A percentile compares a stretch with the other conserved stretches of the same genome.
phyloP scores from a whole-genome alignment of 2,888 invertebrate genomes.

The Mallateleia sp. region DNA sequence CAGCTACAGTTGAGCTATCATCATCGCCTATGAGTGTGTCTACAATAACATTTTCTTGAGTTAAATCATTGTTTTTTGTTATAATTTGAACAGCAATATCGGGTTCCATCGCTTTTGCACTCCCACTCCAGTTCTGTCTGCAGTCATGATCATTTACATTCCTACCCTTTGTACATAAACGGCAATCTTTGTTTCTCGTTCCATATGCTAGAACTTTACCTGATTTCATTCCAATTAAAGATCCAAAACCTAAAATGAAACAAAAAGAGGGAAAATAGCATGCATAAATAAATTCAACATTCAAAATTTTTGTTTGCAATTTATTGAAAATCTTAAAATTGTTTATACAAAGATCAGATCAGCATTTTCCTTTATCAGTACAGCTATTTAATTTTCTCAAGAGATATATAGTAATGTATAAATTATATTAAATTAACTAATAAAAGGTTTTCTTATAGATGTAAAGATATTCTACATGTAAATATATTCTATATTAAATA shows the following conservation, averaged over 20 bases:
- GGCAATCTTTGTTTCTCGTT: neutral
- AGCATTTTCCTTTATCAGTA: too few relatives aligned
- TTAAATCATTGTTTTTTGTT: neutral
- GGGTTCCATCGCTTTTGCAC: slow-evolving; percentile 15
- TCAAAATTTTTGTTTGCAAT: too few relatives aligned
- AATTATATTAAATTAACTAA: too few relatives aligned
- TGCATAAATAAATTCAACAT: too few relatives aligned
- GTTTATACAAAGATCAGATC: too few relatives aligned
- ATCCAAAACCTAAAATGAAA: slow-evolving; percentile 7
- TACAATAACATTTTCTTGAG: slow-evolving; percentile 28
- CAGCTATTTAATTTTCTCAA: too few relatives aligned
- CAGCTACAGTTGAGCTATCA: slow-evolving; percentile 70
- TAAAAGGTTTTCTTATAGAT: too few relatives aligned
- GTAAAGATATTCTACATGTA: too few relatives aligned
- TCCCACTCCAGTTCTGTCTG: neutral
- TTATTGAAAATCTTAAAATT: too few relatives aligned
- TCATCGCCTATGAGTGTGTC: slow-evolving; percentile 71
- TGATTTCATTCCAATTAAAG: neutral
- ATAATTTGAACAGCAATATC: neutral
- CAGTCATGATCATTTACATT: neutral
- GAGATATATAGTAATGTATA: too few relatives aligned
- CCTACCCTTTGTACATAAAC: neutral
- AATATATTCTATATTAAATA: too few relatives aligned
- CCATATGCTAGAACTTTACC: neutral
- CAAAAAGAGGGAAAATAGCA: too few relatives aligned